Evolutionary conservation across 2,888 invertebrate genomes (phyloP), one percentile per base, ranked within the genome.

Genomic region (Carcina quercana): DNA sequence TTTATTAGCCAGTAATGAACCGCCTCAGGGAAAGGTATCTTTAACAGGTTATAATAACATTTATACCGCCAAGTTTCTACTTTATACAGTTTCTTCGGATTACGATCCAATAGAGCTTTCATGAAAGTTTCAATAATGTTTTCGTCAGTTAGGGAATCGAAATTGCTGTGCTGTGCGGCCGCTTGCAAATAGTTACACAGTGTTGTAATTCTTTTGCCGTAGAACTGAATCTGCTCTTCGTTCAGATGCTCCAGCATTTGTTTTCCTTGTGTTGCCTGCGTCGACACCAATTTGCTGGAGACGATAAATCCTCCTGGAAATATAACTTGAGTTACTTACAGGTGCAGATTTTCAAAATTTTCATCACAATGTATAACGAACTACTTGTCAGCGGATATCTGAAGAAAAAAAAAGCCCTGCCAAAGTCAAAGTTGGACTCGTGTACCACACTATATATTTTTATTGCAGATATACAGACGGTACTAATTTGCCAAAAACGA

Each of bases 281-380:
- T 76, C 0, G 88, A 71, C 50, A 93, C 78, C 37, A 95, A 87
- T 50, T 89, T 90, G 51, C 92, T 93, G 26, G 88, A 82, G 1
- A 63, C 61, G 0, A 90, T 73, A 51, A 94, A 93, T 2, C 93
- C 93, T 25, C 92, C 90, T 88, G 57, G 22, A 71, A 72, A 25
- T 29, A 20, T 13, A n/a, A n/a, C n/a, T n/a, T n/a, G n/a, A n/a
- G n/a, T n/a, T n/a, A n/a, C n/a, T n/a, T n/a, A n/a, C n/a, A n/a
- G n/a, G n/a, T n/a, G n/a, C n/a, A n/a, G n/a, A n/a, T n/a, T n/a
- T n/a, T n/a, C n/a, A n/a, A n/a, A n/a, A n/a, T n/a, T n/a, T n/a
- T n/a, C n/a, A n/a, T n/a, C n/a, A n/a, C n/a, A n/a, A n/a, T n/a
- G n/a, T n/a, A n/a, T n/a, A n/a, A n/a, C n/a, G n/a, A n/a, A n/a